Base-by-base conservation (phyloP, 2,888 invertebrate species). In the Trichopria drosophilae region DNA sequence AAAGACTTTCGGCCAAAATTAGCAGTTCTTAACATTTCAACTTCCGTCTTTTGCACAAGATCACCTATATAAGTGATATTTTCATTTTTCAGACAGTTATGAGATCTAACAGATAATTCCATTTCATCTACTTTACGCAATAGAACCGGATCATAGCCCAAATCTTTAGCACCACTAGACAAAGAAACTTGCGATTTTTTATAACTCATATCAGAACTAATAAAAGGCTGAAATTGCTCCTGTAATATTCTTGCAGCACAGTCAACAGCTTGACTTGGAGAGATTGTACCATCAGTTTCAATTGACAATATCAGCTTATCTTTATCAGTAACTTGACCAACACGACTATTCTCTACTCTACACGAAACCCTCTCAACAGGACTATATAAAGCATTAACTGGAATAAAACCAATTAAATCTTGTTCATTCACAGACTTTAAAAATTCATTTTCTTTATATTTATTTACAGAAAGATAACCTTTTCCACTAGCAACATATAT, bases 1-100 rank as follows among this genome's bases (percentile, higher is more conserved):
- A 40, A 40, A 40, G 40, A 40, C 40, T 40, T 40, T 12, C 40
- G 26, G 28, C 40, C 40, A 40, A 40, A 40, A 40, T 40, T 40
- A 24, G 40, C n/a, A n/a, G 36, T 45, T 36, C 28, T 24, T 28
- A 36, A 35, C 35, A 45, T 28, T 19, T 35, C 45, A 45, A 16
- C 45, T 36, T 45, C 45, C 15, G 45, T 36, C 16, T 28, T 23
- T 28, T 23, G 24, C 23, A 45, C 45, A 16, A 45, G 28, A 36
- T 45, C 45, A 45, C 45, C 36, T 23, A 45, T 36, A 28, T 35
- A 36, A 19, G 23, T 12, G 23, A 44, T 44, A 22, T 12, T 18
- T 34, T 19, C 43, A 20, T 12, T 24, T 34, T 44, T 44, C 34
- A 44, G 24, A 23, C 43, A 44, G 23, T 44, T 44, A 34, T 12